Conservation (phyloP, 2,888 invertebrate species). For the Bimastos eiseni region DNA sequence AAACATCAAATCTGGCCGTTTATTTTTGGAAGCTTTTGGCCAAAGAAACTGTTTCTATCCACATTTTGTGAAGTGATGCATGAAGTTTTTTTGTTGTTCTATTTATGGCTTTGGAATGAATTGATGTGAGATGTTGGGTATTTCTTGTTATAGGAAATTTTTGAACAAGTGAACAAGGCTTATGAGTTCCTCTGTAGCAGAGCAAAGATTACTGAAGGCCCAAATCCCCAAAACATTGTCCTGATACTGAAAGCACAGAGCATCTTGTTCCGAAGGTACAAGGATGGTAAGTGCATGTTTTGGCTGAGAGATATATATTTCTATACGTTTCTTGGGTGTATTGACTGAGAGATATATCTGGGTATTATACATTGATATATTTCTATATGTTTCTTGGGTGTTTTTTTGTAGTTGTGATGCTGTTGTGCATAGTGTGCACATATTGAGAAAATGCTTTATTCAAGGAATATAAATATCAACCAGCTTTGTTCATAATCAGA, state of each 20-base stretch:
- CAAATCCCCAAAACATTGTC: constrained; percentile 82
- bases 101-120: neutral
- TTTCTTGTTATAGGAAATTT: constrained; percentile 74
- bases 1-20: neutral
- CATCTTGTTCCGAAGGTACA: constrained; percentile 88
- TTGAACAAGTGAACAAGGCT: constrained; percentile 93
- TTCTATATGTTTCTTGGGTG: neutral
- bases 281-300: constrained; percentile 70
- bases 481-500: neutral
- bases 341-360: neutral
- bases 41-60: neutral
- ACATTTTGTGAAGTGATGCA: neutral
- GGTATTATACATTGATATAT: neutral
- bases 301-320: neutral
- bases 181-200: constrained; percentile 94
- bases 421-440: neutral
- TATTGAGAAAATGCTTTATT: neutral
- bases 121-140: neutral
- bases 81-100: neutral
- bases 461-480: neutral
- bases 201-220: constrained; percentile 71
- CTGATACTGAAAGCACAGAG: constrained; percentile 83
- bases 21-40: neutral
- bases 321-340: neutral
- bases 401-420: neutral